Evolutionary conservation across 2,797 vertebrate genomes (phyloP), one percentile per base, ranked within the genome.

Genomic region (Ciconia nigra): DNA sequence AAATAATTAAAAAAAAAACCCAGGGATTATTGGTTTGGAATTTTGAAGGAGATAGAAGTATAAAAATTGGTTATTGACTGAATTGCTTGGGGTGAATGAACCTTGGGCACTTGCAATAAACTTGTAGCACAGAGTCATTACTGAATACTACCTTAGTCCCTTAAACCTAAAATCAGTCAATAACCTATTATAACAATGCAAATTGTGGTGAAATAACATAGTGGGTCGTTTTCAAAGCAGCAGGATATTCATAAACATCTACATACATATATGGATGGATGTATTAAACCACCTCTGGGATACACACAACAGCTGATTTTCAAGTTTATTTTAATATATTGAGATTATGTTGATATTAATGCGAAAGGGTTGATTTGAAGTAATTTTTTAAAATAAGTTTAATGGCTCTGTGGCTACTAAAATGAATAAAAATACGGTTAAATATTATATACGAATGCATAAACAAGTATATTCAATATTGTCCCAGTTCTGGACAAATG

Each of bases 101-200:
- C 99, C 98, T 98, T 98, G 97, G 98, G 98, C 98, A 98, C 98
- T 98, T 99, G 98, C 99, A 99, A 99, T 99, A 99, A 99, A 99
- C 98, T 99, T 98, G 98, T 98, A 98, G 98, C 97, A 96, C 94
- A 96, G 96, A 98, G 98, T 99, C 99, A 99, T 99, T 99, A 99
- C 98, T 97, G 98, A 98, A 97, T 98, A 98, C 98, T 97, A 98
- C 97, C 41, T 98, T 98, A 98, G 98, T 98, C 98, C 98, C 98
- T 99, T 99, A 99, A 99, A 99, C 98, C 98, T 98, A 98, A 98
- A 99, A 98, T 98, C 98, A 98, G 98, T 99, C 99, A 98, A 99
- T 99, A 99, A 99, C 98, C 98, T 99, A 99, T 99, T 99, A 99
- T 98, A 99, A 98, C 98, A 99, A 99, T 99, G 99, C 98, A 99